These are phyloP conservation scores for Tetramorium simillimum DNA, from an alignment of 1,140 invertebrate species.

Conservation along the genomic window DNA sequence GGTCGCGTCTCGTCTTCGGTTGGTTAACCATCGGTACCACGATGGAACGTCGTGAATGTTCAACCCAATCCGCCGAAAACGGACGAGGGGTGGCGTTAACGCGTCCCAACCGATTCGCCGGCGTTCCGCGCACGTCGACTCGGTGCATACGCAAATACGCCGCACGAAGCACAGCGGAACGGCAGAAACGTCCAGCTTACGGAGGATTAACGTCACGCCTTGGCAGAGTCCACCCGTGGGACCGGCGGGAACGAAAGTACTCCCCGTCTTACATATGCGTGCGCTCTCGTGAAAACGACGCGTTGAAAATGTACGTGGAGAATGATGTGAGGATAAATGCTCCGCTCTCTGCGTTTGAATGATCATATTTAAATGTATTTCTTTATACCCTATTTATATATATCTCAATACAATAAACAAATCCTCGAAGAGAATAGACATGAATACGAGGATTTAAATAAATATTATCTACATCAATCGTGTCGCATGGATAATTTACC, in stretches of 20 bases:
- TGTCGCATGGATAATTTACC: not conserved
- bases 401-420: not conserved
- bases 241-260: conserved; percentile 34
- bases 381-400: not conserved
- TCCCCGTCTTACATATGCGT: conserved; percentile 31
- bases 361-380: not conserved
- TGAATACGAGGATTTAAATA: not conserved
- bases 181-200: conserved; percentile 76
- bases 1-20: conserved; percentile 49
- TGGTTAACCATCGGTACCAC: conserved; percentile 44
- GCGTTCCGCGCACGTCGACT: conserved; percentile 67
- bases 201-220: conserved; percentile 79
- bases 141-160: conserved; percentile 79
- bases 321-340: not conserved
- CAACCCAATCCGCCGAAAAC: conserved; percentile 81
- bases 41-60: conserved; percentile 76
- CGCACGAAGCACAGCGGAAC: conserved; percentile 53
- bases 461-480: not conserved
- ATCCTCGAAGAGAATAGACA: not conserved
- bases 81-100: conserved; percentile 77
- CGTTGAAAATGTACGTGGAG: not conserved
- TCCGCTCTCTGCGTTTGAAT: not conserved
- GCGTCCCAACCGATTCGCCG: conserved; percentile 61
- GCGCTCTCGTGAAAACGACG: not conserved
- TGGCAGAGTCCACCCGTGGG: conserved; percentile 65